These are phyloP conservation scores for Cerastis rubricosa DNA, from an alignment of 2,888 invertebrate genomes.

Conservation along the genomic window DNA sequence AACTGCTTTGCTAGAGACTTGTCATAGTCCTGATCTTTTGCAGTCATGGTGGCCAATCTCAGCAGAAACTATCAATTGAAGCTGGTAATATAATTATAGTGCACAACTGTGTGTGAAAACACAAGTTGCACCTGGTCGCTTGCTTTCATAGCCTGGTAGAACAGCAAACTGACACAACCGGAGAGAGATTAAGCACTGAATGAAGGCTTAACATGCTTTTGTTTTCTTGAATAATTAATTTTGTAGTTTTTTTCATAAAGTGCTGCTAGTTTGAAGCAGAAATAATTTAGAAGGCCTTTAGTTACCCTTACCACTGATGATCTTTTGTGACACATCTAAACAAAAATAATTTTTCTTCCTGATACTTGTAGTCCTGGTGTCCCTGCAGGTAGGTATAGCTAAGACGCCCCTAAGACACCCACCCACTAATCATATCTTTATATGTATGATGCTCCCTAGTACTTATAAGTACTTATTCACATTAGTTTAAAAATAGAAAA, in stretches of 20 bases:
- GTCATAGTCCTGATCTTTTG: neutral
- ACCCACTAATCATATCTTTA: no score
- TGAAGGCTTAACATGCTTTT: neutral
- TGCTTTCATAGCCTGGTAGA: neutral
- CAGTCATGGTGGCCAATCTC: neutral
- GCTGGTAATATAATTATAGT: no score
- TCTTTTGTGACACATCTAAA: neutral
- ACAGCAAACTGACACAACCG: neutral
- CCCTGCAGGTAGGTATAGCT: no score
- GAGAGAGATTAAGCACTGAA: neutral
- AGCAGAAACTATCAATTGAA: neutral
- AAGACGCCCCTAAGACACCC: no score
- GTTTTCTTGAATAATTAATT: neutral
- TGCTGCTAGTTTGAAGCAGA: neutral
- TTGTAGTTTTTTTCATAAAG: neutral
- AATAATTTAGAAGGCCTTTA: neutral
- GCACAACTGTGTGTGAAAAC: neutral
- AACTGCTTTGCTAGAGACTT: neutral
- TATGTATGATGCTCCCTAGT: no score
- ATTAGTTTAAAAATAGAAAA: neutral
- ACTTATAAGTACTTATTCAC: neutral
- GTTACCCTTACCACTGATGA: neutral
- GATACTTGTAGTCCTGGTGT: no score
- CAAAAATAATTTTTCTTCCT: no score
- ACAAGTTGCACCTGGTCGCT: neutral